Evolutionary conservation across 2,797 vertebrate species (phyloP).

Genomic region (Smutsia temminckii): DNA sequence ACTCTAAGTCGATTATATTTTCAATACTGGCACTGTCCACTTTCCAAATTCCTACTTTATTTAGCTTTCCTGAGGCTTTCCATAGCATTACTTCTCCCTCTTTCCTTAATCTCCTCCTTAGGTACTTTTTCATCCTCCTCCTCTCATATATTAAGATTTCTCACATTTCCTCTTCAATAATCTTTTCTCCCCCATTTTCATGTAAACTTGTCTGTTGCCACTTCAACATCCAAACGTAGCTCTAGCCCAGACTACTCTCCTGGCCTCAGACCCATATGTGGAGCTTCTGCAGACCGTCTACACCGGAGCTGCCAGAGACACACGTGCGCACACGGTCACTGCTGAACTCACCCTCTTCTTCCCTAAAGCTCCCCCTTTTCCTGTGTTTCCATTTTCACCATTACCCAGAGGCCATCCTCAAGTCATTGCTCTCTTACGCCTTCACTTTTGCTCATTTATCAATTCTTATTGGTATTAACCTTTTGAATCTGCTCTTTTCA

Average conservation of each 20-base stretch:
- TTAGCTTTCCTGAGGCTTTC: not conserved
- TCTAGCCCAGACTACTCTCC: not conserved
- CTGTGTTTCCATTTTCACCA: not conserved
- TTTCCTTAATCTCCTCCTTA: not conserved
- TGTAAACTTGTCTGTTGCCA: not conserved
- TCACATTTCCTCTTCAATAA: not conserved
- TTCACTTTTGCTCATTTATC: not conserved
- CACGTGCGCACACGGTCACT: rapidly evolving
- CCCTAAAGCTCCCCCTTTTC: not conserved
- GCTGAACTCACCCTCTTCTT: not conserved
- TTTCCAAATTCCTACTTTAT: not conserved
- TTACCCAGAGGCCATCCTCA: not conserved
- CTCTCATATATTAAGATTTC: not conserved
- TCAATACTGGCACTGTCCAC: not conserved
- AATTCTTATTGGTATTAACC: not conserved
- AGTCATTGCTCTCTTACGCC: not conserved
- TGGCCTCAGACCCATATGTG: not conserved
- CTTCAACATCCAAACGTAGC: not conserved
- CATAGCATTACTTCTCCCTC: not conserved
- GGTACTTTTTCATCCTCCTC: not conserved
- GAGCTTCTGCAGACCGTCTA: not conserved
- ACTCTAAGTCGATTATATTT: not conserved
- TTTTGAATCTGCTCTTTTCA: not conserved
- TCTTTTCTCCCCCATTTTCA: not conserved
- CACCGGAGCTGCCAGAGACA: too few species aligned